Conservation (phyloP, 2,113 vertebrate genomes). For the Calonectris borealis region DNA sequence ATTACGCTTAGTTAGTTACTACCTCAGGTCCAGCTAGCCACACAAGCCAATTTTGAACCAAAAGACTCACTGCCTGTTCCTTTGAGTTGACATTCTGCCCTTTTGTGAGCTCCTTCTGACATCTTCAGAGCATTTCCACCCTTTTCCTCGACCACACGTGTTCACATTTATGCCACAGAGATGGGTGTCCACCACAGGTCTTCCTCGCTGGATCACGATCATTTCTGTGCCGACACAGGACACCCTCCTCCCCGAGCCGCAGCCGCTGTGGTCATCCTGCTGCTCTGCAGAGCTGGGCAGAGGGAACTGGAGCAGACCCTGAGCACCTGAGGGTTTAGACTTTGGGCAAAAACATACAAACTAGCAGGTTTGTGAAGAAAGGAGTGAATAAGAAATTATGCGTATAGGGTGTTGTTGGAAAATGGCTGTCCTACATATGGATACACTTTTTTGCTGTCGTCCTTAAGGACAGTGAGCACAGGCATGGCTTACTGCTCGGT, state of each 20-base stretch:
- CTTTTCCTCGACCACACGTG: accelerated
- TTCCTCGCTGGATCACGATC: not conserved
- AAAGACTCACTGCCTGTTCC: not conserved
- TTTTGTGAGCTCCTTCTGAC: not conserved
- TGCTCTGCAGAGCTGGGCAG: not conserved
- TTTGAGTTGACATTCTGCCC: not conserved
- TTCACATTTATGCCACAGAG: not conserved
- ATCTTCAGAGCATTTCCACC: not conserved
- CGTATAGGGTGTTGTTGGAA: not conserved
- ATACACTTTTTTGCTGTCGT: not conserved
- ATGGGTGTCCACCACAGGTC: not conserved
- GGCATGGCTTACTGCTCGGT: not conserved
- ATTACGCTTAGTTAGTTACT: accelerated
- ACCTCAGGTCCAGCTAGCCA: not conserved
- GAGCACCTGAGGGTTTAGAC: not conserved
- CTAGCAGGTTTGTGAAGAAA: not conserved
- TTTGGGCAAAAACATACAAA: not conserved
- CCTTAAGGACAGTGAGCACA: not conserved
- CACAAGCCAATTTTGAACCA: not conserved
- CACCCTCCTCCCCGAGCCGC: accelerated
- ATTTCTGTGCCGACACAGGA: not conserved
- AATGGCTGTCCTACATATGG: not conserved
- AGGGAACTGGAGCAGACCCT: accelerated
- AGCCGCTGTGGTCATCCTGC: accelerated
- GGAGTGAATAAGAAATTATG: not conserved